Base-by-base conservation (phyloP, 2,888 invertebrate species). In the Pasiphila rectangulata region DNA sequence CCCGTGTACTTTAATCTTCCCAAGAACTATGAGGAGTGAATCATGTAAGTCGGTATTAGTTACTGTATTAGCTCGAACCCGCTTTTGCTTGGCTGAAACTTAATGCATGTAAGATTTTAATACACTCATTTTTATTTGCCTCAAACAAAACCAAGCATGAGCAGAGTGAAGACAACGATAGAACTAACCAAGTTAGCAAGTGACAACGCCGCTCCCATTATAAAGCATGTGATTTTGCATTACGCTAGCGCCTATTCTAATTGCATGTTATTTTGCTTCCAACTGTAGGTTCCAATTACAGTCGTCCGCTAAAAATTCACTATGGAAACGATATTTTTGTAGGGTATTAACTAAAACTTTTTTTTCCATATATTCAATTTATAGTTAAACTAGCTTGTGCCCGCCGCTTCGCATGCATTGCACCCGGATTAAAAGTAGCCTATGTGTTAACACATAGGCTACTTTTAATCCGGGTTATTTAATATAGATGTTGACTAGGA, bases 31-130 rank as follows among this genome's bases (percentile, higher is more conserved):
- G 29, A 37, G 44, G 44, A 44, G 21, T 23, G 6, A 13, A 23
- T n/a, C 29, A 37, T 29, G 44, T 44, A 30, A 44, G 44, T 44
- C 36, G n/a, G n/a, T n/a, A n/a, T n/a, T n/a, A n/a, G n/a, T n/a
- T 16, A 30, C 30, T n/a, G 16, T 30, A 15, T n/a, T 16, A 32
- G 9, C 17, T 19, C 4, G 17, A 32, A 32, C 17, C 16, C 15
- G 32, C 16, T 9, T 10, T 19, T 16, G 17, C 17, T 32, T 32
- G 32, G 17, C 16, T 17, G n/a, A n/a, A 16, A 30, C 15, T n/a
- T 4, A 7, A n/a, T 13, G 13, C 5, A 4, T 29, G 15, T 7
- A 13, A 15, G n/a, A n/a, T n/a, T 5, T 4, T 7, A 9, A n/a
- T 17, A 17, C n/a, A n/a, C n/a, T n/a, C n/a, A n/a, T n/a, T n/a